Evolutionary conservation across 2,888 invertebrate genomes (phyloP).

Genomic region (Drymonia ruficornis): DNA sequence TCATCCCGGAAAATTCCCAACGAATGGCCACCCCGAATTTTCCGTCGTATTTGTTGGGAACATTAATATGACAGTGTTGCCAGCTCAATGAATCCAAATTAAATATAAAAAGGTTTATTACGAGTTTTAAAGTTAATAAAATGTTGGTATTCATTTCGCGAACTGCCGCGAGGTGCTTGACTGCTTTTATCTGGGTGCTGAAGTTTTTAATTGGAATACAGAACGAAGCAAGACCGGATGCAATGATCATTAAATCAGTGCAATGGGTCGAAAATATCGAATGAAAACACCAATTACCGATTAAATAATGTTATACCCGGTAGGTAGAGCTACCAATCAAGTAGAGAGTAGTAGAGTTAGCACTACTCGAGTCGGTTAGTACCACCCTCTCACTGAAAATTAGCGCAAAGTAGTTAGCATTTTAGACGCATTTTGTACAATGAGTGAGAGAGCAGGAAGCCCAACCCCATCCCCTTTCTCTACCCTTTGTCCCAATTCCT

Average conservation of each 20-base stretch:
- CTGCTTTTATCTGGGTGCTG: slow-evolving; percentile 3
- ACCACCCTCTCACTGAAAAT: too few relatives aligned
- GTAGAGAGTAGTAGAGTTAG: too few relatives aligned
- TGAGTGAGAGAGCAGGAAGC: too few relatives aligned
- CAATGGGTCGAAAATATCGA: background rate
- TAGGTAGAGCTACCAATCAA: background rate
- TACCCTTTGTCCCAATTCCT: too few relatives aligned
- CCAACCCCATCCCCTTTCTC: too few relatives aligned
- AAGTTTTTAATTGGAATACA: slow-evolving; percentile 19
- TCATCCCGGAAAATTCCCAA: slow-evolving; percentile 8
- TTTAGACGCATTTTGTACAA: too few relatives aligned
- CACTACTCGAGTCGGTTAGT: too few relatives aligned
- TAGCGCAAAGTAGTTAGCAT: too few relatives aligned
- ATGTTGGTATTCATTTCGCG: background rate
- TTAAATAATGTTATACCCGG: background rate
- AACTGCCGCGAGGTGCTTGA: background rate
- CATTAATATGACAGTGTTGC: slow-evolving; percentile 40
- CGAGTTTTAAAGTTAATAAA: slow-evolving; percentile 9
- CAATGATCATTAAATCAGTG: background rate
- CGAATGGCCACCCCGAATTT: slow-evolving; percentile 21
- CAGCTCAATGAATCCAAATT: slow-evolving; percentile 46
- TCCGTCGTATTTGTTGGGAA: slow-evolving; percentile 33
- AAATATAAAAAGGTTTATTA: slow-evolving; percentile 32
- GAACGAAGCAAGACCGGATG: background rate
- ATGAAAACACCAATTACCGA: background rate